These are phyloP conservation scores for Eupithecia vulgata DNA, from an alignment of 2,888 invertebrate species.

Conservation along the genomic window DNA sequence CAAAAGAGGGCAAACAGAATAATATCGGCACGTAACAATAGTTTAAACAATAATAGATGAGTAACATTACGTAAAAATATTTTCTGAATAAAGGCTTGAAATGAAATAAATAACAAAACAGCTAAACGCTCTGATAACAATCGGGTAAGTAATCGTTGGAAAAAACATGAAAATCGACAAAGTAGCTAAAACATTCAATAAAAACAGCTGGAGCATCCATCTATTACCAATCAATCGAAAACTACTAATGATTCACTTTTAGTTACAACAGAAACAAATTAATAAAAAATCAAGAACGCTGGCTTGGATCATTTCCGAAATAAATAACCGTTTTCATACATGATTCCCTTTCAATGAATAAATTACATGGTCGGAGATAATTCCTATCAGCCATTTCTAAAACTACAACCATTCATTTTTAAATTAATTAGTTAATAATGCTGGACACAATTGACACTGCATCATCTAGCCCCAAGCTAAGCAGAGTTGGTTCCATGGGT, in stretches of 20 bases:
- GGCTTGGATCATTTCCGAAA: slow-evolving; percentile 22
- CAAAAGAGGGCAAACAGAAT: too few species aligned
- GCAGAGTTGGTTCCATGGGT: too few species aligned
- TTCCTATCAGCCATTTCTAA: not conserved
- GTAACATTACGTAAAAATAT: too few species aligned
- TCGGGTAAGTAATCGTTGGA: not conserved
- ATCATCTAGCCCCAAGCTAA: too few species aligned
- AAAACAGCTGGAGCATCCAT: not conserved
- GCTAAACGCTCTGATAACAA: not conserved
- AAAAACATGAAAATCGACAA: not conserved
- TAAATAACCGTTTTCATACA: slow-evolving; percentile 21
- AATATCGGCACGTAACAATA: too few species aligned
- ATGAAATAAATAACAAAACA: not conserved
- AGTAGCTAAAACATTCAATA: not conserved
- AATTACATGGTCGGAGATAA: not conserved
- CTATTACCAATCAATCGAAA: slow-evolving; percentile 8
- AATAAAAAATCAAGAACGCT: slow-evolving; percentile 8
- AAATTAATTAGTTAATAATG: too few species aligned
- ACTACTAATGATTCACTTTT: not conserved
- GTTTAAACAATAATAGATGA: too few species aligned
- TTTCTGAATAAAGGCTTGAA: too few species aligned
- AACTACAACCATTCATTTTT: not conserved
- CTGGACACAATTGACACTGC: too few species aligned
- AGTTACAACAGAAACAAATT: slow-evolving; percentile 14
- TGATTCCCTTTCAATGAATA: slow-evolving; percentile 17